phyloP scores from a whole-genome alignment of 2,888 invertebrate genomes.

The Andrena marginata region DNA sequence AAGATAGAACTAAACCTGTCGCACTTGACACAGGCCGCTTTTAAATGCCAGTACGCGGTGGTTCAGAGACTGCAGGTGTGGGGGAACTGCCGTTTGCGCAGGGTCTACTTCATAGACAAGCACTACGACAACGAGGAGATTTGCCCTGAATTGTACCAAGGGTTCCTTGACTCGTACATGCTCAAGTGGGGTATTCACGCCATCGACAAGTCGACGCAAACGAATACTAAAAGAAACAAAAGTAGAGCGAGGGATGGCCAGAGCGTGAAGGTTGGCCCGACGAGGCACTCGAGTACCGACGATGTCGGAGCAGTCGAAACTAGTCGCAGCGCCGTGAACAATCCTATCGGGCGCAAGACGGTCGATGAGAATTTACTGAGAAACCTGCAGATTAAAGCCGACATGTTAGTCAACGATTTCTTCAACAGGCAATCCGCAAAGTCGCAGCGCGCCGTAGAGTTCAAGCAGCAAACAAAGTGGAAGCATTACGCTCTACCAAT shows the following conservation, averaged over 20 bases:
- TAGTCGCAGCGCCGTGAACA: not conserved
- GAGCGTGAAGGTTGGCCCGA: not conserved
- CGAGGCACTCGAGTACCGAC: not conserved
- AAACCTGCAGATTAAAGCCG: slow-evolving; percentile 65
- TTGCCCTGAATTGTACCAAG: slow-evolving; percentile 73
- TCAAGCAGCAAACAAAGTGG: slow-evolving; percentile 61
- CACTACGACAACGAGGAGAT: slow-evolving; percentile 78
- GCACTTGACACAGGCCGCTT: slow-evolving; percentile 95
- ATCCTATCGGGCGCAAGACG: not conserved
- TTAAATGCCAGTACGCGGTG: slow-evolving; percentile 96
- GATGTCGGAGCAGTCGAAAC: not conserved
- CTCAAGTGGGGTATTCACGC: slow-evolving; percentile 78
- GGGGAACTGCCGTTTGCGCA: slow-evolving; percentile 96
- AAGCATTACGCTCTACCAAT: slow-evolving; percentile 65
- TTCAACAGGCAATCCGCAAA: slow-evolving; percentile 58
- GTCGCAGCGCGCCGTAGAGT: slow-evolving; percentile 46
- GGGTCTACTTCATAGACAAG: slow-evolving; percentile 92
- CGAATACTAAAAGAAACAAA: slow-evolving; percentile 48
- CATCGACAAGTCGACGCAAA: slow-evolving; percentile 77
- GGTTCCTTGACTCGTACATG: slow-evolving; percentile 79
- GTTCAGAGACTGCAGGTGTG: slow-evolving; percentile 95
- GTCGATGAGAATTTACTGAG: slow-evolving; percentile 46
- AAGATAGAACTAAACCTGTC: slow-evolving; percentile 97
- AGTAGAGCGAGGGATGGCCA: slow-evolving; percentile 3
- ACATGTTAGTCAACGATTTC: slow-evolving; percentile 71